phyloP scores from a whole-genome alignment of 1,140 invertebrate genomes.

The Trichoplusia ni region DNA sequence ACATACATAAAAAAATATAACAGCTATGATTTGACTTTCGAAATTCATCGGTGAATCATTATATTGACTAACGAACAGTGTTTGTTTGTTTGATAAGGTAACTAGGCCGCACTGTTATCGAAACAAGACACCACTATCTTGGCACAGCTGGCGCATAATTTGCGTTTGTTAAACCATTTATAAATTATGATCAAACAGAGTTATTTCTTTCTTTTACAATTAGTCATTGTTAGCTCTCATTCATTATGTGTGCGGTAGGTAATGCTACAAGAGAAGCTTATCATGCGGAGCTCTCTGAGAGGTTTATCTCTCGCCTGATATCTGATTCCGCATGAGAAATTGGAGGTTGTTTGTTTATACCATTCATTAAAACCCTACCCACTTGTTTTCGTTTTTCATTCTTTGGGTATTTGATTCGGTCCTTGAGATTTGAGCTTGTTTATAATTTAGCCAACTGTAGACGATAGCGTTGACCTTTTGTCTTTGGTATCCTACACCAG shows the following conservation, averaged over 20 bases:
- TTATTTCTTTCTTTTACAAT: constrained; percentile 11
- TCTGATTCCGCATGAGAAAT: neutral
- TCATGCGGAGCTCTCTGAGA: neutral
- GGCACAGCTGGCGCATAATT: constrained; percentile 11
- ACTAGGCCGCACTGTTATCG: constrained; percentile 38
- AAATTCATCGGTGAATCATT: constrained; percentile 1
- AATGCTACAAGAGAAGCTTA: neutral
- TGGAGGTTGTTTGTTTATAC: neutral
- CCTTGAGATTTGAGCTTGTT: no score
- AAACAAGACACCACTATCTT: constrained; percentile 33
- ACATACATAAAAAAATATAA: neutral
- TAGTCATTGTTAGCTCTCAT: constrained; percentile 7
- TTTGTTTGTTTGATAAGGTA: constrained; percentile 35
- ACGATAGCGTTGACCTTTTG: no score
- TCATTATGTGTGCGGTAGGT: constrained; percentile 13
- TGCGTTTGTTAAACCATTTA: constrained; percentile 5
- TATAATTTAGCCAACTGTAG: no score
- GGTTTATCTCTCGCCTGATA: constrained; percentile 7
- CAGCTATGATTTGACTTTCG: constrained; percentile 5
- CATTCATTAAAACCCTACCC: neutral
- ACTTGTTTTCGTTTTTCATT: no score
- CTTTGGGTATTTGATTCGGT: no score
- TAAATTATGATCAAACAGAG: constrained; percentile 2
- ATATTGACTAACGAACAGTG: constrained; percentile 8
- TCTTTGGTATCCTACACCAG: no score